Evolutionary conservation across 2,888 invertebrate species (phyloP).

Genomic region (Ichneumoninae sp.): DNA sequence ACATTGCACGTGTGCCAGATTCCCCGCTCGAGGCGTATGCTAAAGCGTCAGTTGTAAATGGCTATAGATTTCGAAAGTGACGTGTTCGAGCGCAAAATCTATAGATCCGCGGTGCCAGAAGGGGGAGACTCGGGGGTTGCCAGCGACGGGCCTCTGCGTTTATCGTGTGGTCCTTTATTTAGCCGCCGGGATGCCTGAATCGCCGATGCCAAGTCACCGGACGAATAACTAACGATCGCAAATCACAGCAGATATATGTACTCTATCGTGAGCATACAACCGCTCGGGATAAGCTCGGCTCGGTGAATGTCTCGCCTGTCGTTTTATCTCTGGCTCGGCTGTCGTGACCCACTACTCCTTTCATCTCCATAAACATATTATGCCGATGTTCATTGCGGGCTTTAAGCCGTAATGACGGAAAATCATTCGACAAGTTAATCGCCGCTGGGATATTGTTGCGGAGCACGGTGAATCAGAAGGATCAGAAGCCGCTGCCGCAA

Average conservation of each 20-base stretch:
- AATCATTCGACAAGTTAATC: neutral
- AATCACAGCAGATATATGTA: conserved; percentile 47
- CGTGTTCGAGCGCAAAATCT: conserved; percentile 53
- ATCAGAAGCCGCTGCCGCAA: neutral
- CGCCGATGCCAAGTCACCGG: conserved; percentile 48
- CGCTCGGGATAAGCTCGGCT: conserved; percentile 40
- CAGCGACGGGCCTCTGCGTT: conserved; percentile 6
- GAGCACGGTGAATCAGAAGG: neutral
- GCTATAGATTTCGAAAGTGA: conserved; percentile 64
- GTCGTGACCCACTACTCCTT: conserved; percentile 53
- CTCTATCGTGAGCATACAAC: neutral
- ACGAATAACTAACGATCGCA: conserved; percentile 62
- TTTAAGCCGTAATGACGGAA: conserved; percentile 14
- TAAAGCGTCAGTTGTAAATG: conserved; percentile 65
- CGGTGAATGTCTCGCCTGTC: conserved; percentile 54
- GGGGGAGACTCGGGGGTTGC: conserved; percentile 11
- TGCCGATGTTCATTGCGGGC: conserved; percentile 26
- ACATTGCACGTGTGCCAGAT: conserved; percentile 42
- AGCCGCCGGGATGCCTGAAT: conserved; percentile 52
- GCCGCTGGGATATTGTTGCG: neutral
- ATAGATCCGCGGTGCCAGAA: conserved; percentile 25
- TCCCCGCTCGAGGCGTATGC: conserved; percentile 40
- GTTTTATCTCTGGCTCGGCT: conserved; percentile 36
- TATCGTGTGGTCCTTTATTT: conserved; percentile 58
- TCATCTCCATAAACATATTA: conserved; percentile 50